Evolutionary conservation across 2,888 invertebrate genomes (phyloP).

Genomic region (Pachymerium ferrugineum): DNA sequence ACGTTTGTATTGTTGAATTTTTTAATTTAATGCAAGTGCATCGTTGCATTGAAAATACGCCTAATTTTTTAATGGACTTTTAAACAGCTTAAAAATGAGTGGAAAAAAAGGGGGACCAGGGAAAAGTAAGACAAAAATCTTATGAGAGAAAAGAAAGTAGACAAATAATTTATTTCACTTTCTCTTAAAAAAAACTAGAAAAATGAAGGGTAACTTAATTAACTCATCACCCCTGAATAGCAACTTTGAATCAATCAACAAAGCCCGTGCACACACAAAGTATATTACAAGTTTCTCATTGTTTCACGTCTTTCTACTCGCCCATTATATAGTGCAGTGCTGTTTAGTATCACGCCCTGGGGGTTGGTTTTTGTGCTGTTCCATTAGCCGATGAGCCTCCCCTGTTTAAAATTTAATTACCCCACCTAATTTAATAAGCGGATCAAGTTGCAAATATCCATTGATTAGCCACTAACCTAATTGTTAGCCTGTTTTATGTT

Average conservation of each 20-base stretch:
- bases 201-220: too few species aligned
- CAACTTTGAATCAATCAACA: too few species aligned
- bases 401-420: conserved; percentile 9
- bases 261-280: too few species aligned
- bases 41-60: not conserved
- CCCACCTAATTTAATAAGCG: not conserved
- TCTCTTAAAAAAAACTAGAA: not conserved
- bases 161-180: not conserved
- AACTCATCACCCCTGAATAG: too few species aligned
- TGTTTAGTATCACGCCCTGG: conserved; percentile 8
- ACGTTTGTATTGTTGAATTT: not conserved
- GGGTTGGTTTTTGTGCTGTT: conserved; percentile 13
- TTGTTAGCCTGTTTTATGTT: conserved; percentile 13
- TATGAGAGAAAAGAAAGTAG: not conserved
- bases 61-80: conserved; percentile 6
- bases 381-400: conserved; percentile 13
- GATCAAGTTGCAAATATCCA: conserved; percentile 13
- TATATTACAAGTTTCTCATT: too few species aligned
- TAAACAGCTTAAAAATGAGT: not conserved
- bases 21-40: not conserved
- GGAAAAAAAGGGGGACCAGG: too few species aligned
- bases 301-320: too few species aligned
- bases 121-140: too few species aligned
- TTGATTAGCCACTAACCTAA: conserved; percentile 13
- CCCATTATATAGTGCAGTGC: not conserved